Percentiles rank a stretch among this genome's conserved stretches.
Conservation (phyloP, 2,888 invertebrate species). For the Mycogona germanica region DNA sequence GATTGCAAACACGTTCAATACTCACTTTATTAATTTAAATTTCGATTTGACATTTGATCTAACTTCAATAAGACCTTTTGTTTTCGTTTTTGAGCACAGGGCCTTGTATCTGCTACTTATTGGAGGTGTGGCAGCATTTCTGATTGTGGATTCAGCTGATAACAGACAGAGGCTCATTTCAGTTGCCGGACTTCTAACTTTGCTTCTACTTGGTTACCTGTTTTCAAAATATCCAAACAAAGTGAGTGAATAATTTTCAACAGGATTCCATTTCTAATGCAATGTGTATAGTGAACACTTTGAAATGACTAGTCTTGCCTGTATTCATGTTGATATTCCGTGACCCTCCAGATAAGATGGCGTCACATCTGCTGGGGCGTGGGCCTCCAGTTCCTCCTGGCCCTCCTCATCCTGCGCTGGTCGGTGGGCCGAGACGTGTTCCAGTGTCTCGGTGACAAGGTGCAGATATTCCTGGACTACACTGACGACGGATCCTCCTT, state of each 20-base stretch:
- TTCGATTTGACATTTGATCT: not conserved
- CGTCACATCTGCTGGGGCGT: conserved; percentile 66
- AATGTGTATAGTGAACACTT: too few species aligned
- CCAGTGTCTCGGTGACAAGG: conserved; percentile 51
- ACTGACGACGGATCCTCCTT: conserved; percentile 68
- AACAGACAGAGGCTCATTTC: conserved; percentile 51
- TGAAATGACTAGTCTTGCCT: not conserved
- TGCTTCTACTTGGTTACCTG: conserved; percentile 49
- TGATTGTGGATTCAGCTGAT: conserved; percentile 50
- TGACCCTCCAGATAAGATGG: conserved; percentile 53
- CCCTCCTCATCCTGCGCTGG: conserved; percentile 75
- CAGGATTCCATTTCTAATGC: too few species aligned
- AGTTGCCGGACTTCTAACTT: conserved; percentile 48
- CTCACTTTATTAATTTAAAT: conserved; percentile 9
- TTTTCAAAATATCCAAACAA: conserved; percentile 47
- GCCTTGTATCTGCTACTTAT: too few species aligned
- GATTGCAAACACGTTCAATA: not conserved
- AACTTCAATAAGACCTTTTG: not conserved
- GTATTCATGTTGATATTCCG: not conserved
- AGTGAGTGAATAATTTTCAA: too few species aligned
- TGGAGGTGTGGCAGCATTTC: conserved; percentile 42
- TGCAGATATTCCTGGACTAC: conserved; percentile 63
- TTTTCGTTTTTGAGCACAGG: not conserved
- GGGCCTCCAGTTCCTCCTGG: conserved; percentile 69
- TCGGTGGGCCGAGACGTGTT: conserved; percentile 58